These are phyloP conservation scores for Platycercus adscitus DNA, from an alignment of 2,113 vertebrate genomes.

Conservation along the genomic window DNA sequence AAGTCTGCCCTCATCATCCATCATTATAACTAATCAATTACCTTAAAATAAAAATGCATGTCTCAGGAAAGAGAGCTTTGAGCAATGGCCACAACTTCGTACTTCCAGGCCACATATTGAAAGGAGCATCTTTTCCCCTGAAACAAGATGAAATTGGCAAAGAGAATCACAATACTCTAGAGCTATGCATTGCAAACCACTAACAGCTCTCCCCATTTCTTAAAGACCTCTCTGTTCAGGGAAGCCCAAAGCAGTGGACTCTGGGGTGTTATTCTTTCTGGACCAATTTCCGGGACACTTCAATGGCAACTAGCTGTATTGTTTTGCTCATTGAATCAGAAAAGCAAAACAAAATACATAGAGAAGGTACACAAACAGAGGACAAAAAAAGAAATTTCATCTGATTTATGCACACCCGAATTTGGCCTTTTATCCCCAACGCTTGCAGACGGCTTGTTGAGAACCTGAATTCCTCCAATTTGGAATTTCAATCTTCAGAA, in stretches of 20 bases:
- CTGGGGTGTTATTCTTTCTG: background rate
- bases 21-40: background rate
- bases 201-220: background rate
- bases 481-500: background rate
- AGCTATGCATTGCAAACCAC: background rate
- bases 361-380: background rate
- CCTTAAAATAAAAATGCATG: background rate
- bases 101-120: background rate
- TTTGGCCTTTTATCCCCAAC: background rate
- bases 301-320: background rate
- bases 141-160: background rate
- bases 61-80: background rate
- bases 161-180: background rate
- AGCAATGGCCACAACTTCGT: background rate
- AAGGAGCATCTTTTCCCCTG: background rate
- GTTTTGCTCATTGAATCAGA: background rate
- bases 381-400: background rate
- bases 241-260: background rate
- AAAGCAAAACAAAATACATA: background rate
- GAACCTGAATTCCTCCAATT: background rate
- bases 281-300: background rate
- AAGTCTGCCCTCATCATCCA: background rate
- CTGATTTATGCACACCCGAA: background rate
- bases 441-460: rapidly evolving
- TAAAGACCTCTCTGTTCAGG: background rate